Conservation (phyloP, 2,888 invertebrate genomes). For the Tachystola acroxantha region DNA sequence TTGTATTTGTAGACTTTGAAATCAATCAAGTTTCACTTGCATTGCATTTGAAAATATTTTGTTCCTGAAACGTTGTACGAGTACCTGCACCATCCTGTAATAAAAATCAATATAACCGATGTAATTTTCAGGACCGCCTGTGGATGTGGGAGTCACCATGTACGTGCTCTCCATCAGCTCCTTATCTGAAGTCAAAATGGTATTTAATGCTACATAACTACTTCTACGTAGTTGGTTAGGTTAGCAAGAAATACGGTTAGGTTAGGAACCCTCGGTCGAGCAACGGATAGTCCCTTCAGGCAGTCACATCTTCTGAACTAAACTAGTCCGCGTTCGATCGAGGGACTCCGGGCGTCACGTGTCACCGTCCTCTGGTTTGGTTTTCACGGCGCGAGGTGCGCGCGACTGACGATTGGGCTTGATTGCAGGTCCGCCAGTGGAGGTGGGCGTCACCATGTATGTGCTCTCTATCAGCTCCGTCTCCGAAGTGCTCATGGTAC, state of each 20-base stretch:
- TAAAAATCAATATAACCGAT: constrained; percentile 41
- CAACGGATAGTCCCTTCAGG: constrained; percentile 18
- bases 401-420: constrained; percentile 73
- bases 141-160: constrained; percentile 89
- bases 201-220: constrained; percentile 62
- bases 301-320: constrained; percentile 1
- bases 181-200: constrained; percentile 91
- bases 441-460: constrained; percentile 98
- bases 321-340: constrained; percentile 33
- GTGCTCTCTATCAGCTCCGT: constrained; percentile 98
- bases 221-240: constrained; percentile 47
- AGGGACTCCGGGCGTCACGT: constrained; percentile 33
- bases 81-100: no score
- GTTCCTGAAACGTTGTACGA: no score
- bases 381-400: constrained; percentile 56
- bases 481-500: constrained; percentile 98
- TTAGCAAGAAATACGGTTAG: constrained; percentile 31
- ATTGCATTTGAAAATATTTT: no score
- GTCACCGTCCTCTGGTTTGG: constrained; percentile 52
- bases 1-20: no score
- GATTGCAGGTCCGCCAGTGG: constrained; percentile 96
- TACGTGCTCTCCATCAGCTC: constrained; percentile 90
- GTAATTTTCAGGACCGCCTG: constrained; percentile 83
- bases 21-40: no score
- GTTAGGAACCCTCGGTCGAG: constrained; percentile 42